phyloP scores from a whole-genome alignment of 1,140 invertebrate species.

The Apis florea region DNA sequence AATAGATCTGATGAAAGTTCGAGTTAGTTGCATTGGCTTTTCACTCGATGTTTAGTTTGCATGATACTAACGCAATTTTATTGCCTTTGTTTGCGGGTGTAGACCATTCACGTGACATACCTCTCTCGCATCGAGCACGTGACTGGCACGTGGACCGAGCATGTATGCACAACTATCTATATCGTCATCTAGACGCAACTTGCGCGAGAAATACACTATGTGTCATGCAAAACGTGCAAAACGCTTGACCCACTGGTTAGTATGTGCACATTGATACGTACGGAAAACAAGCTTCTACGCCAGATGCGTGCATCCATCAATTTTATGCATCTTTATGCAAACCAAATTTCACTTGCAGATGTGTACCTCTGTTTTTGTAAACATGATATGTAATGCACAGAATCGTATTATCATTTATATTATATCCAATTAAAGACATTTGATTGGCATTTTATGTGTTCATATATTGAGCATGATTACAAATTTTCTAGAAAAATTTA shows the following conservation, averaged over 20 bases:
- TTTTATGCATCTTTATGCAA: neutral
- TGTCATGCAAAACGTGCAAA: constrained; percentile 20
- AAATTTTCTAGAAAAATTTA: neutral
- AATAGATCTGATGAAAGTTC: neutral
- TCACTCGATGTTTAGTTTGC: neutral
- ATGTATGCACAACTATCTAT: constrained; percentile 50
- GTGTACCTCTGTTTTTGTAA: neutral
- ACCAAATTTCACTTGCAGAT: neutral
- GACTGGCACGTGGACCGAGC: constrained; percentile 65
- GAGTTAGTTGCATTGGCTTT: constrained; percentile 29
- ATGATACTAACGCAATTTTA: constrained; percentile 65
- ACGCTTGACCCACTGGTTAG: neutral
- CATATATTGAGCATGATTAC: neutral
- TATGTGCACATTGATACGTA: neutral
- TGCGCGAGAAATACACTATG: neutral
- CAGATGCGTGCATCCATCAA: neutral
- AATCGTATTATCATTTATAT: neutral
- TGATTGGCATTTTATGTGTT: too few relatives aligned
- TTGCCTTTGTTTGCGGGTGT: constrained; percentile 59
- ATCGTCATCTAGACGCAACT: constrained; percentile 11
- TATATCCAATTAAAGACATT: neutral
- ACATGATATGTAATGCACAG: neutral
- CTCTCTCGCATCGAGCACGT: constrained; percentile 66
- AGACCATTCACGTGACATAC: constrained; percentile 57
- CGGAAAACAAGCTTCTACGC: neutral